A percentile compares a stretch with the other conserved stretches of the same genome.
Evolutionary conservation across 2,888 invertebrate genomes (phyloP).

Genomic region (Sinodicranocentrus sp.): DNA sequence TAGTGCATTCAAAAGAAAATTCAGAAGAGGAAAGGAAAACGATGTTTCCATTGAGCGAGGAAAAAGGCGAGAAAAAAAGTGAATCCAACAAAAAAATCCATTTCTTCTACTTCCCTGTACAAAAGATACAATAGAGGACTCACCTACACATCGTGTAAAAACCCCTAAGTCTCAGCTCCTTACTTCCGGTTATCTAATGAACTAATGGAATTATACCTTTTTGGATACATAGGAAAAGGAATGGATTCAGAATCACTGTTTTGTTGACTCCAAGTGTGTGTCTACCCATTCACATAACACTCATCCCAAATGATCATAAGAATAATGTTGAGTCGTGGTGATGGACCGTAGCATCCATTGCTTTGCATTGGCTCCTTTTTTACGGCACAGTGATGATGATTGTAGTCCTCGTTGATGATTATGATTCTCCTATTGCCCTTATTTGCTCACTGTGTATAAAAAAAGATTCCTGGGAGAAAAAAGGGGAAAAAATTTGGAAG

Average conservation of each 20-base stretch:
- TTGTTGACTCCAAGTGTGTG: conserved; percentile 9
- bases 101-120: conserved; percentile 11
- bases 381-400: too few relatives aligned
- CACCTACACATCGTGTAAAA: too few relatives aligned
- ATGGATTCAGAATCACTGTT: conserved; percentile 41
- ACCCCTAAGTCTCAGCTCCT: conserved; percentile 51
- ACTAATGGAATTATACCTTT: conserved; percentile 76
- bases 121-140: conserved; percentile 3
- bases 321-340: neutral
- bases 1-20: conserved; percentile 57
- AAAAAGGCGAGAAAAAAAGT: conserved; percentile 16
- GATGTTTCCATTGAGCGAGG: conserved; percentile 17
- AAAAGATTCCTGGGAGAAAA: neutral
- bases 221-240: conserved; percentile 36
- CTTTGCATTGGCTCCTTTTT: too few relatives aligned
- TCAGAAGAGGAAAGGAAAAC: conserved; percentile 28
- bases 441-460: neutral
- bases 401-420: neutral
- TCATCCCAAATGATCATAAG: conserved; percentile 30
- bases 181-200: conserved; percentile 77
- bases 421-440: conserved; percentile 11
- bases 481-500: neutral
- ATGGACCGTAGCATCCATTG: neutral
- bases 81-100: conserved; percentile 38
- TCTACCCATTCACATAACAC: conserved; percentile 30